phyloP scores from a whole-genome alignment of 37 sponge, comb jelly and placozoan species.

The Chondrosia reniformis region DNA sequence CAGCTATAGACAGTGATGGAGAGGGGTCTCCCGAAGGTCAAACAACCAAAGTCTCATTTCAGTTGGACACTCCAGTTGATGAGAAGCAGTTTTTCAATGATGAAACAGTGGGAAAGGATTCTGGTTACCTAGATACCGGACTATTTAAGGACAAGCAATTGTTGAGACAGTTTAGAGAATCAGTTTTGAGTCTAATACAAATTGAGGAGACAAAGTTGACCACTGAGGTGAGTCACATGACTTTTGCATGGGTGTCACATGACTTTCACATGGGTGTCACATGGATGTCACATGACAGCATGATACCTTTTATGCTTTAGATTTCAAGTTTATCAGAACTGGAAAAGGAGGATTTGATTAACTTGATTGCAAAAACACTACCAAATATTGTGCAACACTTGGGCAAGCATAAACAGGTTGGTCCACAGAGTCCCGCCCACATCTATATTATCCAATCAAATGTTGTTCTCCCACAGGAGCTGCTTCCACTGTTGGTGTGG shows the following conservation, averaged over 20 bases:
- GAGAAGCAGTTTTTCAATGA: background rate
- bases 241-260: too few species aligned
- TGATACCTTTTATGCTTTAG: too few species aligned
- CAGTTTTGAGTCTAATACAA: background rate
- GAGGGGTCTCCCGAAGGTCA: background rate
- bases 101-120: background rate
- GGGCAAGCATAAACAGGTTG: too few species aligned
- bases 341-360: too few species aligned
- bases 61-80: slow-evolving; percentile 7
- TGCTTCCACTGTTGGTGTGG: slow-evolving; percentile 83
- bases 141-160: background rate
- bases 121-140: background rate
- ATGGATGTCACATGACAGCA: too few species aligned
- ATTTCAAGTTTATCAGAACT: too few species aligned
- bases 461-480: slow-evolving; percentile 45
- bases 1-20: background rate
- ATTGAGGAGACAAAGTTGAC: background rate
- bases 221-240: slow-evolving; percentile 20
- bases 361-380: background rate
- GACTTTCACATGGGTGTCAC: too few species aligned
- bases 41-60: slow-evolving; percentile 10
- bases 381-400: background rate
- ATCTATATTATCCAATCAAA: too few species aligned
- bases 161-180: background rate
- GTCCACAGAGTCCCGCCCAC: too few species aligned